Evolutionary conservation across 2,113 vertebrate species (phyloP).

Genomic region (Catharus minimus): DNA sequence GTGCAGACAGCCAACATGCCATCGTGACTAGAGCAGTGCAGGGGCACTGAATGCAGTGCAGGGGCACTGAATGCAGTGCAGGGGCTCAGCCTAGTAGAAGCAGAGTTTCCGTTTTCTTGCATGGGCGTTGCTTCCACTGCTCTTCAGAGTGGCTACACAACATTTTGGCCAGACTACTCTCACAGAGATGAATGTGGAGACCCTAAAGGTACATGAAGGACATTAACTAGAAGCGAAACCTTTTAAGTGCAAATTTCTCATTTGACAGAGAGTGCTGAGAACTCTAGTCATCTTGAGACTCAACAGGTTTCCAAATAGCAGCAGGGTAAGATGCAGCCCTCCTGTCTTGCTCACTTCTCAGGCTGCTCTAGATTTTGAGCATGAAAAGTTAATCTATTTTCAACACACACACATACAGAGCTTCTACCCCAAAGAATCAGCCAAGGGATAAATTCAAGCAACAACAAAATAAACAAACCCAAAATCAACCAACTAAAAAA

Average conservation of each 20-base stretch:
- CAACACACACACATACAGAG: background rate
- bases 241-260: background rate
- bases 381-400: background rate
- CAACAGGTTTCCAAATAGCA: background rate
- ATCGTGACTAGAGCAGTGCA: background rate
- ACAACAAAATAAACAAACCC: background rate
- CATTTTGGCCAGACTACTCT: background rate
- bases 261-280: background rate
- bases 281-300: background rate
- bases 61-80: background rate
- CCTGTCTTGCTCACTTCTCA: background rate
- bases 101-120: background rate
- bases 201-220: background rate
- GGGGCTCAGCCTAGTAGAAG: background rate
- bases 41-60: background rate
- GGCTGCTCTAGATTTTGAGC: background rate
- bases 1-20: background rate
- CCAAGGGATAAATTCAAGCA: background rate
- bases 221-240: background rate
- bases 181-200: background rate
- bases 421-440: background rate
- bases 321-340: background rate
- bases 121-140: background rate
- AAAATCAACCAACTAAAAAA: background rate
- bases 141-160: background rate